These are phyloP conservation scores for Lomographa bimaculata DNA, from an alignment of 2,888 invertebrate species.

Conservation along the genomic window DNA sequence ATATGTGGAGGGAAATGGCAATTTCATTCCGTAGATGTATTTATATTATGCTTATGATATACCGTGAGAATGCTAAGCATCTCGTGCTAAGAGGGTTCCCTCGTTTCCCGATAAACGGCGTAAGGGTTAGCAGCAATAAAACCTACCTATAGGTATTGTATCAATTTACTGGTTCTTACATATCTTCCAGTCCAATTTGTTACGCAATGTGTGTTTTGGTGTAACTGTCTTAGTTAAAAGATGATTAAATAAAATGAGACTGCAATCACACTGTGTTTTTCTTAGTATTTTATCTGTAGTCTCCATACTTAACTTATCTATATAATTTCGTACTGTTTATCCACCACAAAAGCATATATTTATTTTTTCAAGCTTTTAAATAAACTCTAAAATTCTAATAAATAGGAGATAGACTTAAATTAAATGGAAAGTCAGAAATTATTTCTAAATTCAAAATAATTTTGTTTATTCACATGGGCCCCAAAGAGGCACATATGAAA, in stretches of 20 bases:
- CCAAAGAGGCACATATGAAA: too few species aligned
- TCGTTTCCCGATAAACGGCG: constrained; percentile 25
- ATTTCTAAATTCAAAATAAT: too few species aligned
- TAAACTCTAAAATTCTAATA: too few species aligned
- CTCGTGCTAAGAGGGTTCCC: constrained; percentile 19
- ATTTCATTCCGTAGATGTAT: constrained; percentile 39
- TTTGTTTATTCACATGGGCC: too few species aligned
- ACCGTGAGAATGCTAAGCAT: constrained; percentile 35
- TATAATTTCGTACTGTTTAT: too few species aligned
- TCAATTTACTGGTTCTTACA: constrained; percentile 64
- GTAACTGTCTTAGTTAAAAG: constrained; percentile 75
- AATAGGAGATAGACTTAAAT: too few species aligned
- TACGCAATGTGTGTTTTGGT: constrained; percentile 78
- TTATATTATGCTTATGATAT: constrained; percentile 34
- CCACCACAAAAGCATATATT: too few species aligned
- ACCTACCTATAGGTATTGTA: constrained; percentile 48
- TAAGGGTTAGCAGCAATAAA: constrained; percentile 32
- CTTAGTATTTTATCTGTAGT: constrained; percentile 24
- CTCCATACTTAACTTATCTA: not conserved
- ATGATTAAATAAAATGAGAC: constrained; percentile 77
- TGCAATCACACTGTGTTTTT: constrained; percentile 62
- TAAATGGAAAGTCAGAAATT: too few species aligned
- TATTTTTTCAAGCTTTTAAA: too few species aligned
- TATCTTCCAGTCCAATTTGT: constrained; percentile 78
- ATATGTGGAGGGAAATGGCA: constrained; percentile 15